Base-by-base conservation (phyloP, 2,113 vertebrate species). In the Caloenas nicobarica region DNA sequence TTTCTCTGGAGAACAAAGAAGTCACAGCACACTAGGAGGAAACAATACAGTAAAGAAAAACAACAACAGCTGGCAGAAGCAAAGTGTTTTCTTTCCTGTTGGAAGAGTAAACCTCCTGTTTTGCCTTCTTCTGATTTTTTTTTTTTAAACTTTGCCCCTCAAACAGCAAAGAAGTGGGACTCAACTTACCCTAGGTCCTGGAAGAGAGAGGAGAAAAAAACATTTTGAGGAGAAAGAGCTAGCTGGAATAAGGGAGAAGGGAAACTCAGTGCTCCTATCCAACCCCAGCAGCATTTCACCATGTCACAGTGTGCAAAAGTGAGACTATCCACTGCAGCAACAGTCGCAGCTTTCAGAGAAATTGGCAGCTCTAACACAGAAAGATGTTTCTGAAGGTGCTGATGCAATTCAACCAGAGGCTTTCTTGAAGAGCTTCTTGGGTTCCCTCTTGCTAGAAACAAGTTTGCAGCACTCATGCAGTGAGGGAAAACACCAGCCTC, bases 51-150 rank as follows among this genome's bases (percentile, higher is more conserved):
- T 83, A 93, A 84, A 66, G 93, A 81, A 96, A 93, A 96, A 96
- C 80, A 97, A 95, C 89, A 96, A 92, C 95, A 96, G 92, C 88
- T 92, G 93, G 93, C 86, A 93, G 57, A 86, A 88, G 83, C 90
- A 61, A 94, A 96, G 70, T 78, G 89, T 94, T 96, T 94, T 94
- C 86, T 96, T 97, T 96, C 95, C 95, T 94, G 83, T 71, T 93
- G 51, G 64, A 95, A 93, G 69, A 88, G n/a, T 69, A 91, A 97
- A 72, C 54, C 92, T 94, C 86, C 83, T 87, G 83, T 36, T 96
- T 92, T 87, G 61, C 46, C 9, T 1, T 6, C 34, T 91, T 70
- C 40, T 50, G 12, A 17, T 4, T 62, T 53, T 11, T 50, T 6
- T 38, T 56, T 64, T 62, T 18, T 28, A 33, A 69, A 66, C 60